phyloP scores from a whole-genome alignment of 2,888 invertebrate species.

The Sesamia inferens region DNA sequence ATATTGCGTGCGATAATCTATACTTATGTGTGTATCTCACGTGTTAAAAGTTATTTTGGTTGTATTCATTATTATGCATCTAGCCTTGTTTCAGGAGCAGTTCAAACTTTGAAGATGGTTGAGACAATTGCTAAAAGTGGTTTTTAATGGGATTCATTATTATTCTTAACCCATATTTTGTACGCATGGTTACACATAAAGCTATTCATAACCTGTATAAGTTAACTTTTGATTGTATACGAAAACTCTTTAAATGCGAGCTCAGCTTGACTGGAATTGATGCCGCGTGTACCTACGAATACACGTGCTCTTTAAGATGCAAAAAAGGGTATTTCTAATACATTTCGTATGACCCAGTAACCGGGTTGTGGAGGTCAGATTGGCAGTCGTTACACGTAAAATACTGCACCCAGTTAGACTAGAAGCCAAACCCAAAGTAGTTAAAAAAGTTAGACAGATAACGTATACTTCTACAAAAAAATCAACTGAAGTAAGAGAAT shows the following conservation, averaged over 20 bases:
- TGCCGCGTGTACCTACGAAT: neutral
- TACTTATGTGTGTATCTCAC: conserved; percentile 8
- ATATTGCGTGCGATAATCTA: conserved; percentile 40
- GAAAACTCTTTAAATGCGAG: no score
- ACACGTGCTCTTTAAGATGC: neutral
- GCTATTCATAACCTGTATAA: no score
- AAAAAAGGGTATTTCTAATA: neutral
- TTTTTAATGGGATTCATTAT: neutral
- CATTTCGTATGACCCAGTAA: neutral
- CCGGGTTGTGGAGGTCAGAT: no score
- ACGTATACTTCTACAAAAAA: neutral
- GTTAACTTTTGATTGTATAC: no score
- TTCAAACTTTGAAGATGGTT: neutral
- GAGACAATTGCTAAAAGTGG: neutral
- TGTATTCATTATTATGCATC: neutral
- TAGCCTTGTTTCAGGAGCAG: neutral
- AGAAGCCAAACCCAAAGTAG: no score
- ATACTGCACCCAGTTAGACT: no score
- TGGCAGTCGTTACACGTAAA: no score
- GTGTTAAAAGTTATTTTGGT: conserved; percentile 5
- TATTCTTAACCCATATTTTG: neutral
- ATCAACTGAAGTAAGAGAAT: neutral
- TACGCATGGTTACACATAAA: no score
- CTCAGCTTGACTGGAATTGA: no score
- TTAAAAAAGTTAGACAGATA: no score